phyloP scores from a whole-genome alignment of 2,797 vertebrate species.

The Jordanella pulchra region DNA sequence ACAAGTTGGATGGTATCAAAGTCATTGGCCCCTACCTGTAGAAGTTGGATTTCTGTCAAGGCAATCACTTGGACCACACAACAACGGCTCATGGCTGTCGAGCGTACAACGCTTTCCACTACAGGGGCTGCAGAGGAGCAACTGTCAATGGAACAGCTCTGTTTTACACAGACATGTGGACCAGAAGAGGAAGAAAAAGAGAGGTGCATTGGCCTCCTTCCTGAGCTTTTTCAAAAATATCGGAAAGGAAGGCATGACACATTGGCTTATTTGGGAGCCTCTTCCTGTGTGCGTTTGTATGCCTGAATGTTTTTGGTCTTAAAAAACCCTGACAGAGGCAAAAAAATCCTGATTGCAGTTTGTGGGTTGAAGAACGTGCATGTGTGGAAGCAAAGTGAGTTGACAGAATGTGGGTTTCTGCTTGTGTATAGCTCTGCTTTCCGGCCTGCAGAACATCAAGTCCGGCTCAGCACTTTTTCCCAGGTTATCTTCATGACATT shows the following conservation, averaged over 20 bases:
- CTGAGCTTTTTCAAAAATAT: conserved; percentile 73
- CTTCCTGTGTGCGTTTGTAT: conserved; percentile 63
- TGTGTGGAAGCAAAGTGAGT: conserved; percentile 37
- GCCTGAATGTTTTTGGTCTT: conserved; percentile 55
- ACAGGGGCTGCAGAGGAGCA: conserved; percentile 49
- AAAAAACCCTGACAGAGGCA: conserved; percentile 80
- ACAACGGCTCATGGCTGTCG: conserved; percentile 75
- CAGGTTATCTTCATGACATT: conserved; percentile 77
- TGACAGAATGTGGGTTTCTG: conserved; percentile 74
- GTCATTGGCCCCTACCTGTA: conserved; percentile 70
- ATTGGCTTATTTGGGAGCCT: conserved; percentile 81
- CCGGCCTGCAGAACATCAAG: conserved; percentile 71
- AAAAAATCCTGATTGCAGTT: conserved; percentile 72
- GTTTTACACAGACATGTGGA: conserved; percentile 48
- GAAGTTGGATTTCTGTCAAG: conserved; percentile 81
- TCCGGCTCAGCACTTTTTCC: conserved; percentile 79
- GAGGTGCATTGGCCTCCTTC: conserved; percentile 54
- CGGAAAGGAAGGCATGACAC: conserved; percentile 86
- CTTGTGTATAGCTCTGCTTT: conserved; percentile 71
- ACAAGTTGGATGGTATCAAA: not conserved
- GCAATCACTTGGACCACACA: conserved; percentile 84
- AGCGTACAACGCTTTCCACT: conserved; percentile 46
- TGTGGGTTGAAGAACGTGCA: conserved; percentile 30
- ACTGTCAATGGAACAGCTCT: conserved; percentile 51
- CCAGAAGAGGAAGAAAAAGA: conserved; percentile 58